Percentiles rank a stretch among this genome's conserved stretches.
These are phyloP conservation scores for Lophotis ruficrista DNA, from an alignment of 2,113 vertebrate genomes.

Conservation along the genomic window DNA sequence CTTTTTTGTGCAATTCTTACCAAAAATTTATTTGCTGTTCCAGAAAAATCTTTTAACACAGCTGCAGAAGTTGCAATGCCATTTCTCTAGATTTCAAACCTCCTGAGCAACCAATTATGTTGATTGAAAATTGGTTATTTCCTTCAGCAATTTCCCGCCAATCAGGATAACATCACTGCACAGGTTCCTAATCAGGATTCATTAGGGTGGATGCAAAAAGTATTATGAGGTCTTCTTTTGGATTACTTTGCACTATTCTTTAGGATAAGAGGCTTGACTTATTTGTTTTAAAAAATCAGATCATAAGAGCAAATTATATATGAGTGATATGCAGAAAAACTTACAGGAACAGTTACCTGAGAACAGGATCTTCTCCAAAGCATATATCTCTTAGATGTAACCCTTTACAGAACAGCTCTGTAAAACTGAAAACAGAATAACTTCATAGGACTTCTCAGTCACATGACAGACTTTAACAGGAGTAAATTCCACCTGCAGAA, in stretches of 20 bases:
- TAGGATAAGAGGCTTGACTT: background rate
- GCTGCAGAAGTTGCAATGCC: background rate
- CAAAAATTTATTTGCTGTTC: background rate
- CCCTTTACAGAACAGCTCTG: background rate
- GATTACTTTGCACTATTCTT: background rate
- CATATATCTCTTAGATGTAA: background rate
- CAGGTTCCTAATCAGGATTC: slow-evolving; percentile 11
- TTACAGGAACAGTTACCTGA: background rate
- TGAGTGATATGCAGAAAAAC: background rate
- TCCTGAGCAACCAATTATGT: background rate
- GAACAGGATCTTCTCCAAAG: background rate
- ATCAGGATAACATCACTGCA: background rate
- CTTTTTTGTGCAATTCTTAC: background rate
- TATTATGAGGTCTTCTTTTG: background rate
- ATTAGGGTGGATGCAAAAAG: background rate
- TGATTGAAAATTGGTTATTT: slow-evolving; percentile 58
- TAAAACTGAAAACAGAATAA: background rate
- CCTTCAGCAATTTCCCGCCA: slow-evolving; percentile 32
- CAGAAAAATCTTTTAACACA: background rate
- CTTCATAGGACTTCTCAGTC: background rate
- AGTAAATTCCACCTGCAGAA: background rate
- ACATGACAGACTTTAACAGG: background rate
- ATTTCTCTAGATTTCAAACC: slow-evolving; percentile 9
- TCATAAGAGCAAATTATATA: background rate
- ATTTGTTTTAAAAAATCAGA: background rate